Evolutionary conservation across 2,113 vertebrate genomes (phyloP).

Genomic region (Paratilapia polleni): DNA sequence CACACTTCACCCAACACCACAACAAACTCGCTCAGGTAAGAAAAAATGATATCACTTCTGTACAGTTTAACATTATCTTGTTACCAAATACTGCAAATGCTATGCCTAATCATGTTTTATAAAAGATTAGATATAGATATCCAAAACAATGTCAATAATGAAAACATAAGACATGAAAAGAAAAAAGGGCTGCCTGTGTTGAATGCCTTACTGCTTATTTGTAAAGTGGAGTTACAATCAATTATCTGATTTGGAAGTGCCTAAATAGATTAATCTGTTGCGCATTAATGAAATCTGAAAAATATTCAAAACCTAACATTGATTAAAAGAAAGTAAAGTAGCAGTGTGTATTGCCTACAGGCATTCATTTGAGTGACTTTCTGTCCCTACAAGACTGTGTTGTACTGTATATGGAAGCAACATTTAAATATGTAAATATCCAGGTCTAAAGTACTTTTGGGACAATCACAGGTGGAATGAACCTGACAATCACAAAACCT

Average conservation of each 20-base stretch:
- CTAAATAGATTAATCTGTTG: not conserved
- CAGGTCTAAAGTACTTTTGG: not conserved
- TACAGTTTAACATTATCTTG: not conserved
- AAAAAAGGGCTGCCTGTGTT: not conserved
- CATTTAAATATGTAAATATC: not conserved
- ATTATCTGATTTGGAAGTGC: not conserved
- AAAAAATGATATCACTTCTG: not conserved
- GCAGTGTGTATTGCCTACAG: not conserved
- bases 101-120: not conserved
- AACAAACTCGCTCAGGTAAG: constrained; percentile 85
- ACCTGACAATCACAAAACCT: not conserved
- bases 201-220: not conserved
- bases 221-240: not conserved
- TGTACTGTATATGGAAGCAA: not conserved
- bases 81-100: not conserved
- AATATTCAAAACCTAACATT: not conserved
- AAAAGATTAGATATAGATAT: not conserved
- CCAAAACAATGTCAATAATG: no score
- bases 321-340: not conserved
- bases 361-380: not conserved
- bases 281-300: not conserved
- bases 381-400: not conserved
- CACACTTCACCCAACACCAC: constrained; percentile 40
- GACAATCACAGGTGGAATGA: not conserved
- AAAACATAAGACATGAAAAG: not conserved